Percentiles rank a stretch among this genome's conserved stretches.
phyloP scores from a whole-genome alignment of 2,113 vertebrate species.

The Hyla sarda region DNA sequence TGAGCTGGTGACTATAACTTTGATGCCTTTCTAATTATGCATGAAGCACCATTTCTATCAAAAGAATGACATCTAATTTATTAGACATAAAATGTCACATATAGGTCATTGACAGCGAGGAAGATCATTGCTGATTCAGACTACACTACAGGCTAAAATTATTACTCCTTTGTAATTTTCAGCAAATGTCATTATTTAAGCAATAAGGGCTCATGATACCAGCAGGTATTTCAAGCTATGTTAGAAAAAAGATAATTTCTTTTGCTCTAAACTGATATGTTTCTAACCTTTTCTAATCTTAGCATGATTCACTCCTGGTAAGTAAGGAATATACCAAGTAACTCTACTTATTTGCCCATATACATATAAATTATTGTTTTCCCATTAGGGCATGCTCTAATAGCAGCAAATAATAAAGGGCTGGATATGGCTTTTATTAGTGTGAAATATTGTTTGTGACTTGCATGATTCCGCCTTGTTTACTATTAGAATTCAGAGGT shows the following conservation, averaged over 20 bases:
- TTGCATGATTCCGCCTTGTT: no score
- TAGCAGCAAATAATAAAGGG: neutral
- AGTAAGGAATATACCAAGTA: neutral
- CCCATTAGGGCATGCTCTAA: neutral
- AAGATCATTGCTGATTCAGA: slow-evolving; percentile 68
- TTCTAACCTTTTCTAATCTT: neutral
- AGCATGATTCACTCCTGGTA: slow-evolving; percentile 7
- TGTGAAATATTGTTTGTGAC: no score
- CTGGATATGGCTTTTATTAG: no score
- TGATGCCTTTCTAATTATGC: slow-evolving; percentile 77
- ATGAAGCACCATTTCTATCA: slow-evolving; percentile 69
- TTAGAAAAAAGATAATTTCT: slow-evolving; percentile 56
- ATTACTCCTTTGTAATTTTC: slow-evolving; percentile 68
- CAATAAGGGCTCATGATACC: slow-evolving; percentile 61
- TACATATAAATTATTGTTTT: neutral
- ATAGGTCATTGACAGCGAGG: slow-evolving; percentile 77
- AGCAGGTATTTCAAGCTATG: slow-evolving; percentile 61
- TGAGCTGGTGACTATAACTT: slow-evolving; percentile 70
- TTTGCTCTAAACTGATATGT: slow-evolving; percentile 44
- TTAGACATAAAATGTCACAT: slow-evolving; percentile 79
- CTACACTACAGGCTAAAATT: slow-evolving; percentile 69
- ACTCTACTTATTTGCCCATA: neutral
- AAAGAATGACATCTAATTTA: slow-evolving; percentile 75
- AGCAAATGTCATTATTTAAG: slow-evolving; percentile 75
- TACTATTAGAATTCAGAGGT: no score